Evolutionary conservation across 2,797 vertebrate genomes (phyloP).

Genomic region (Neostethus bicornis): DNA sequence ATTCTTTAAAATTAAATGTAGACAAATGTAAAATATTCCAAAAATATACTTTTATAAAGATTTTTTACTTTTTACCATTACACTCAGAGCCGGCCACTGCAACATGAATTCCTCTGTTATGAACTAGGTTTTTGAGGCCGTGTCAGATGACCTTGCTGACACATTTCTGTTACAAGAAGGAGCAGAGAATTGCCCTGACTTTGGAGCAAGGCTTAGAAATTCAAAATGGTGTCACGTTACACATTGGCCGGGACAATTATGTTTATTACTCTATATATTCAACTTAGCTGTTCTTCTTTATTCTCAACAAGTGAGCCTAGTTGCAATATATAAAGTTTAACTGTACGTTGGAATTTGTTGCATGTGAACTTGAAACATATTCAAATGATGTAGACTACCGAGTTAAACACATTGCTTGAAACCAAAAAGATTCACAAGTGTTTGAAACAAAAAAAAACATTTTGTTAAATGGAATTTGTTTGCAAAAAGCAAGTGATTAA

Average conservation of each 20-base stretch:
- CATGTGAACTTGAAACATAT: not conserved
- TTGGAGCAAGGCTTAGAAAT: slow-evolving; percentile 17
- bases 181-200: slow-evolving; percentile 42
- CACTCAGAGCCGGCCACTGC: slow-evolving; percentile 49
- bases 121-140: slow-evolving; percentile 66
- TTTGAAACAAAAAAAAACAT: not conserved
- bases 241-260: not conserved
- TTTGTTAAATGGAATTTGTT: too few relatives aligned
- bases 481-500: too few relatives aligned
- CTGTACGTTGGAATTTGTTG: not conserved
- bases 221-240: slow-evolving; percentile 2
- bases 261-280: slow-evolving; percentile 3
- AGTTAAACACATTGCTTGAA: not conserved
- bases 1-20: not conserved
- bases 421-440: not conserved
- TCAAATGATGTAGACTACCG: not conserved
- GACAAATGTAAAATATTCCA: not conserved
- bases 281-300: not conserved
- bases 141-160: slow-evolving; percentile 72
- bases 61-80: slow-evolving; percentile 33
- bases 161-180: slow-evolving; percentile 48
- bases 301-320: not conserved
- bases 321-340: not conserved
- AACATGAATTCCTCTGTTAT: slow-evolving; percentile 62
- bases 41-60: too few relatives aligned